Evolutionary conservation across 2,797 vertebrate species (phyloP).

Genomic region (Crax fasciolata): DNA sequence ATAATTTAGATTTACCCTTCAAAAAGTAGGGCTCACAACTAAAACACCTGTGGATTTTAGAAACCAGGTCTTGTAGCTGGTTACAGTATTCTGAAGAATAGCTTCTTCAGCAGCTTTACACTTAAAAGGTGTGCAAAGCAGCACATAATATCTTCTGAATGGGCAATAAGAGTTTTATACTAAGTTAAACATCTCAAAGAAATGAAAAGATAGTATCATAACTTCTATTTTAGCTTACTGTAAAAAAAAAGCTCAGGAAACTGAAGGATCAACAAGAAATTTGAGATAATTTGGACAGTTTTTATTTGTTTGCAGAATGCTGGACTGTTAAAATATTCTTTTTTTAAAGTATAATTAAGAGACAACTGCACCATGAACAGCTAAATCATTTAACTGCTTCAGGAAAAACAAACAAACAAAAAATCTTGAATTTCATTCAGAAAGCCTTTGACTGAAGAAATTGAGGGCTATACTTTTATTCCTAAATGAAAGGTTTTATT

Average conservation of each 20-base stretch:
- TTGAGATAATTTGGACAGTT: constrained; percentile 26
- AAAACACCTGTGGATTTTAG: constrained; percentile 37
- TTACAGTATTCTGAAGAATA: constrained; percentile 49
- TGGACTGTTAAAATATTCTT: constrained; percentile 34
- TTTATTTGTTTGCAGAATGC: constrained; percentile 45
- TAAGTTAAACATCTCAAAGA: constrained; percentile 21
- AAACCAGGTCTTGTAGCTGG: constrained; percentile 1
- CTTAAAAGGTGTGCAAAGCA: constrained; percentile 33
- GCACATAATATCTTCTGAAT: constrained; percentile 62
- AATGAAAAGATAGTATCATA: constrained; percentile 41
- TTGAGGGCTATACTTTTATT: constrained; percentile 43
- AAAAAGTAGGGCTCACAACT: not conserved
- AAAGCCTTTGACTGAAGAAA: constrained; percentile 55
- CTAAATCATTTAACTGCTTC: constrained; percentile 39
- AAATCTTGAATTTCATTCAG: constrained; percentile 58
- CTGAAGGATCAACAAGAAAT: constrained; percentile 63
- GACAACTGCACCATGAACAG: not conserved
- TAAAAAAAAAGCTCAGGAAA: constrained; percentile 38
- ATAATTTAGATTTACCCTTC: constrained; percentile 8
- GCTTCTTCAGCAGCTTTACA: constrained; percentile 43
- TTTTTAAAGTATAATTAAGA: constrained; percentile 57
- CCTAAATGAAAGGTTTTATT: constrained; percentile 32
- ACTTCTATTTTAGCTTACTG: constrained; percentile 42
- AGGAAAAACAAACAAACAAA: constrained; percentile 5
- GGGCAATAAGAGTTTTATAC: constrained; percentile 51